phyloP scores from a whole-genome alignment of 1,140 invertebrate species.

The Diorhabda sublineata region DNA sequence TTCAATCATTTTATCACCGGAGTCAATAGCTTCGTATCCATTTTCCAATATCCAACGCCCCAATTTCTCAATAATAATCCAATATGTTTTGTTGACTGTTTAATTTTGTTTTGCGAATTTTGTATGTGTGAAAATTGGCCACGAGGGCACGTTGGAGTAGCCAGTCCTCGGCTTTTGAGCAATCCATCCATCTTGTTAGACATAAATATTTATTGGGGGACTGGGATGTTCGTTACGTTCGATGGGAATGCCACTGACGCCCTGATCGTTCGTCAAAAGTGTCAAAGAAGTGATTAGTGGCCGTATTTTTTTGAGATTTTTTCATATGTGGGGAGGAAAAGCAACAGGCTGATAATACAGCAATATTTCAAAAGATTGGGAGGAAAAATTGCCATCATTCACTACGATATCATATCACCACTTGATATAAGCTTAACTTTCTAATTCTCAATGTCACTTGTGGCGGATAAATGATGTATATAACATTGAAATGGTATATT shows the following conservation, averaged over 20 bases:
- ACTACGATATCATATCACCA: too few relatives aligned
- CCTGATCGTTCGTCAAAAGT: slow-evolving; percentile 12
- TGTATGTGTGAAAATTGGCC: not conserved
- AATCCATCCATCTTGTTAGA: slow-evolving; percentile 11
- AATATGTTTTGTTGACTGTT: too few relatives aligned
- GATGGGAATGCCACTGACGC: not conserved
- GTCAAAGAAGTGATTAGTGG: slow-evolving; percentile 13
- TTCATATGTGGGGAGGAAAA: not conserved
- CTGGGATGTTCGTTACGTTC: slow-evolving; percentile 5
- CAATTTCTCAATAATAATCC: too few relatives aligned
- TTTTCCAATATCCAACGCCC: too few relatives aligned
- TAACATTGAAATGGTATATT: too few relatives aligned
- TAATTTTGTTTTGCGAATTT: not conserved
- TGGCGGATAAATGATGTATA: too few relatives aligned
- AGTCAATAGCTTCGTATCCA: too few relatives aligned
- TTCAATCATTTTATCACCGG: too few relatives aligned
- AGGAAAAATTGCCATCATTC: not conserved
- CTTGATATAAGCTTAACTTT: too few relatives aligned
- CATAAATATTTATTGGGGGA: slow-evolving; percentile 11
- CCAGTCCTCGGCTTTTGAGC: not conserved
- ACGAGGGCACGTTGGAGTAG: not conserved
- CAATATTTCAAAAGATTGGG: not conserved
- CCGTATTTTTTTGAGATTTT: slow-evolving; percentile 2
- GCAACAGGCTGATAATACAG: slow-evolving; percentile 12
- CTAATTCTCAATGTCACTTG: too few relatives aligned